Conservation (phyloP, 2,888 invertebrate genomes). For the Scotopteryx bipunctaria region DNA sequence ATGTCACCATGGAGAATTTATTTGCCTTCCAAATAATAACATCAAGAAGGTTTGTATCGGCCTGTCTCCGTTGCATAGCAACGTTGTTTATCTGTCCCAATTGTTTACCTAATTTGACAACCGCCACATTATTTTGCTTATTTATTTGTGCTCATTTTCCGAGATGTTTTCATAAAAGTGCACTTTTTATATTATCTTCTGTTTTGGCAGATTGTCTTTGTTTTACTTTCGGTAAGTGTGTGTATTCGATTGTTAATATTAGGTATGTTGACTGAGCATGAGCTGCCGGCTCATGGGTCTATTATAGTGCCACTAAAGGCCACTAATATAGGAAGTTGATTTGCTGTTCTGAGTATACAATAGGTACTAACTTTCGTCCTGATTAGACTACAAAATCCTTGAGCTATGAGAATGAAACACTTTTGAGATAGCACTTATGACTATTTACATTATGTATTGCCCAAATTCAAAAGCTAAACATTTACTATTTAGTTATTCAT, state of each 20-base stretch:
- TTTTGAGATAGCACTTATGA: no score
- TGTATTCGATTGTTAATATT: not conserved
- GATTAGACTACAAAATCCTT: no score
- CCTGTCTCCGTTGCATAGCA: conserved; percentile 28
- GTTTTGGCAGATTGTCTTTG: not conserved
- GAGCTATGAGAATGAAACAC: no score
- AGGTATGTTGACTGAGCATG: no score
- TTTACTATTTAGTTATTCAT: conserved; percentile 3
- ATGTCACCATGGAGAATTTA: conserved; percentile 30
- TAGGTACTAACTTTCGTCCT: no score
- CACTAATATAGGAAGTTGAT: no score
- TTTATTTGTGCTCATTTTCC: conserved; percentile 20
- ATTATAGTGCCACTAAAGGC: no score
- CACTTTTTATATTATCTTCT: conserved; percentile 7
- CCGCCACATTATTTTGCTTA: conserved; percentile 17
- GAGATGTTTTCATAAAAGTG: conserved; percentile 20
- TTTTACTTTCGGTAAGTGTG: conserved; percentile 1
- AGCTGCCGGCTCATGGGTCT: no score
- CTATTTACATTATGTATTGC: no score
- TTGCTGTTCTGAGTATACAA: no score
- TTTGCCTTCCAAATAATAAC: conserved; percentile 1
- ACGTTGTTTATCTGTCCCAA: conserved; percentile 13
- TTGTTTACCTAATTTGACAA: conserved; percentile 26
- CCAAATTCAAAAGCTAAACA: no score
- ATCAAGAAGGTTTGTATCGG: conserved; percentile 27